phyloP scores from a whole-genome alignment of 2,888 invertebrate genomes.

The Schizaphis graminum region DNA sequence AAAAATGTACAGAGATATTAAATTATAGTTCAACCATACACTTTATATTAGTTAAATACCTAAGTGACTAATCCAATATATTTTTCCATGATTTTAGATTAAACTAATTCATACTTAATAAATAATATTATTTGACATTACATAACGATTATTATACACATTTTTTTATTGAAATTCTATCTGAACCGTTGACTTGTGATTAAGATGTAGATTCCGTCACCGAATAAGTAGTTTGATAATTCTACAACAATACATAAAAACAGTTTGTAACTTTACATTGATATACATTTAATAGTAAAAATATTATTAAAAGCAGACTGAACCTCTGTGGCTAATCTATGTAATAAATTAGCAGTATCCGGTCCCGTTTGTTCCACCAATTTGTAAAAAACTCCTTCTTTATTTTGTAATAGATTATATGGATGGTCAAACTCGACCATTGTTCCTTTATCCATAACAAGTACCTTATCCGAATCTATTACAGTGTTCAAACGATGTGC shows the following conservation, averaged over 20 bases:
- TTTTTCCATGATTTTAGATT: not conserved
- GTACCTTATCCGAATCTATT: conserved; percentile 90
- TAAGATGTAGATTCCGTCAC: not conserved
- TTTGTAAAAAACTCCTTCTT: conserved; percentile 76
- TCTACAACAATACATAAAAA: not conserved
- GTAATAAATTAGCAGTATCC: conserved; percentile 73
- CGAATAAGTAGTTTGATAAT: not conserved
- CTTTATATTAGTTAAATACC: not conserved
- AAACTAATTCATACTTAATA: not conserved
- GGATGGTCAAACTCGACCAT: conserved; percentile 83
- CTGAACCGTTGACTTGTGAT: not conserved
- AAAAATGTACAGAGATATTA: not conserved
- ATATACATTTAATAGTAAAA: not conserved
- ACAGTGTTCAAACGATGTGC: conserved; percentile 93
- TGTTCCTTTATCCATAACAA: conserved; percentile 87
- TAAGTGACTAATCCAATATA: not conserved
- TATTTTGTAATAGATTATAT: conserved; percentile 76
- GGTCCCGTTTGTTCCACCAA: conserved; percentile 82
- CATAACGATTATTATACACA: not conserved
- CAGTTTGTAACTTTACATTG: not conserved
- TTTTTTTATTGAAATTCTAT: not conserved
- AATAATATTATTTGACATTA: not conserved
- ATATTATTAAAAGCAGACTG: not conserved
- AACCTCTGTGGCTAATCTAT: conserved; percentile 71
- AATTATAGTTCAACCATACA: not conserved